Percentiles rank a stretch among this genome's conserved stretches.
Evolutionary conservation across 2,888 invertebrate species (phyloP).

Genomic region (Mimumesa dahlbomi): DNA sequence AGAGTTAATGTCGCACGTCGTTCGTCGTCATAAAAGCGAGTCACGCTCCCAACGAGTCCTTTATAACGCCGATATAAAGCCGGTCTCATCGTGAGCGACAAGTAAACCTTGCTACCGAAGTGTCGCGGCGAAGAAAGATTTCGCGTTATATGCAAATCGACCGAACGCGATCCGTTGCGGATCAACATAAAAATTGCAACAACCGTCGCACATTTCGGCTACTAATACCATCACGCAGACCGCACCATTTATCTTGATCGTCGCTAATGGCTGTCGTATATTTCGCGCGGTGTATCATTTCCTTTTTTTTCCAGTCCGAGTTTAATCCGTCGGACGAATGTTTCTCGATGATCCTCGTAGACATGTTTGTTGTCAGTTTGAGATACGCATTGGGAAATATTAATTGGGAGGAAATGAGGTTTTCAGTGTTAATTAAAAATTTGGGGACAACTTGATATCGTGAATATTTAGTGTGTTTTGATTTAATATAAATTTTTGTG

Average conservation of each 20-base stretch:
- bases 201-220: slow-evolving; percentile 22
- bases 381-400: neutral
- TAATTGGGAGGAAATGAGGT: too few species aligned
- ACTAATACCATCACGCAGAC: neutral
- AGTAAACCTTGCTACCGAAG: slow-evolving; percentile 34
- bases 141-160: slow-evolving; percentile 49
- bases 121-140: slow-evolving; percentile 22
- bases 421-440: too few species aligned
- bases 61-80: slow-evolving; percentile 48
- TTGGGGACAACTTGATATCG: too few species aligned
- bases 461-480: too few species aligned
- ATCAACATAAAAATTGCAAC: slow-evolving; percentile 53
- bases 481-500: too few species aligned
- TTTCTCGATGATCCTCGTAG: neutral
- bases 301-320: neutral
- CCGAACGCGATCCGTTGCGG: slow-evolving; percentile 41
- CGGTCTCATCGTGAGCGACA: slow-evolving; percentile 35
- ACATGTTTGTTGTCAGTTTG: neutral
- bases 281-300: neutral
- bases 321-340: neutral
- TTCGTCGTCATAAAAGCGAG: slow-evolving; percentile 27
- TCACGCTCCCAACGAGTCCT: slow-evolving; percentile 45
- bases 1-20: neutral
- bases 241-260: neutral
- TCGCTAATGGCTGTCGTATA: neutral